phyloP scores from a whole-genome alignment of 2,797 vertebrate genomes.

The Chloroceryle inda region DNA sequence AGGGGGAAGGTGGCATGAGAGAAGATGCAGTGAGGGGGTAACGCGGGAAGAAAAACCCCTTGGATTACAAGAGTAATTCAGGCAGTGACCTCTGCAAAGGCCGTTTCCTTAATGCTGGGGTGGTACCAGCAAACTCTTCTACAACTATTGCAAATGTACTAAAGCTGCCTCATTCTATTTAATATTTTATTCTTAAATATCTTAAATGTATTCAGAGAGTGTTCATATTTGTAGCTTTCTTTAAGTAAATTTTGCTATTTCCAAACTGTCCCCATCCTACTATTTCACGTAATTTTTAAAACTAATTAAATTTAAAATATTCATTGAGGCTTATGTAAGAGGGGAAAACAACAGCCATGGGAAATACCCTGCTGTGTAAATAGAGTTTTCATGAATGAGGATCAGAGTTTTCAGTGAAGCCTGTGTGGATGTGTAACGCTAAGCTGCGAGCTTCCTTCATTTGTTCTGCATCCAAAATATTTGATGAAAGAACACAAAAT shows the following conservation, averaged over 20 bases:
- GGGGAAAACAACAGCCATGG: background rate
- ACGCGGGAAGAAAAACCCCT: background rate
- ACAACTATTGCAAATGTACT: background rate
- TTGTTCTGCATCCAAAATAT: slow-evolving; percentile 56
- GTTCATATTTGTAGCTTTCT: background rate
- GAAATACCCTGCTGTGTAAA: slow-evolving; percentile 57
- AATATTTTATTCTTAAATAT: background rate
- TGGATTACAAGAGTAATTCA: background rate
- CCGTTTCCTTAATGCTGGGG: background rate
- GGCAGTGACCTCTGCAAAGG: background rate
- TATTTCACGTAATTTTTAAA: background rate
- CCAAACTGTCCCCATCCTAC: background rate
- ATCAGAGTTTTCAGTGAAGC: slow-evolving; percentile 35
- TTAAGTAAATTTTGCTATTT: background rate
- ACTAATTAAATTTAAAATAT: slow-evolving; percentile 38
- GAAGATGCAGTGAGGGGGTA: background rate
- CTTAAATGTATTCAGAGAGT: background rate
- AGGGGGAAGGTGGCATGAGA: background rate
- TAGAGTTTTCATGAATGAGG: slow-evolving; percentile 52
- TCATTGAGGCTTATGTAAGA: slow-evolving; percentile 11
- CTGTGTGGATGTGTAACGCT: background rate
- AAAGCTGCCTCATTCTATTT: background rate
- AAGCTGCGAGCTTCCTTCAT: slow-evolving; percentile 40
- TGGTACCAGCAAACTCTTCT: background rate
- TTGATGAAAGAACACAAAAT: slow-evolving; percentile 65